These are phyloP conservation scores for Cyrtorhinus lividipennis DNA, from an alignment of 1,140 invertebrate species.

Conservation along the genomic window DNA sequence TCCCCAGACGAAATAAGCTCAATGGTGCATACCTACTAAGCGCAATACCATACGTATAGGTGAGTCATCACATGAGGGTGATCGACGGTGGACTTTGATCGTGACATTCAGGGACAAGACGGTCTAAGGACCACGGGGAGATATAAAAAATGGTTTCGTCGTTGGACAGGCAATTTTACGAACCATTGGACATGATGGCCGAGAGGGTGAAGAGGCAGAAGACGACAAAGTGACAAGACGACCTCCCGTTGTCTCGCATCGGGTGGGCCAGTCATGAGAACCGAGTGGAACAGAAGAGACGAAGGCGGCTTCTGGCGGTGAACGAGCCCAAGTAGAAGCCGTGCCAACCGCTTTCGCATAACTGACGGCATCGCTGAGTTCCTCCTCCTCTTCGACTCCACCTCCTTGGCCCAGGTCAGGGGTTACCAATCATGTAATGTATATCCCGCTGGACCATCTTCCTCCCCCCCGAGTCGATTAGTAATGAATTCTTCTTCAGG, in stretches of 20 bases:
- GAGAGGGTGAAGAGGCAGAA: constrained; percentile 13
- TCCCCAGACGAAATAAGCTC: no score
- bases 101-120: no score
- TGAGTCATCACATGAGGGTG: no score
- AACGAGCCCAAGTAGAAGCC: no score
- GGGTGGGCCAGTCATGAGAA: neutral
- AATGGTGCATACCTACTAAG: no score
- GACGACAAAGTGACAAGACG: constrained; percentile 12
- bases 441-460: neutral
- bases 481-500: neutral
- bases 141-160: no score
- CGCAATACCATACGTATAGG: no score
- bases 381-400: neutral
- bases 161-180: no score
- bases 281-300: neutral
- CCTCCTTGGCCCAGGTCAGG: neutral
- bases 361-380: neutral
- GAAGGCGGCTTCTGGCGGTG: neutral
- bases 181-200: constrained; percentile 18
- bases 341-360: neutral
- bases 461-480: neutral
- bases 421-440: neutral
- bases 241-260: neutral
- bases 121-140: no score
- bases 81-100: no score